phyloP scores from a whole-genome alignment of 1,140 invertebrate genomes.

The Zaprionus africanus region DNA sequence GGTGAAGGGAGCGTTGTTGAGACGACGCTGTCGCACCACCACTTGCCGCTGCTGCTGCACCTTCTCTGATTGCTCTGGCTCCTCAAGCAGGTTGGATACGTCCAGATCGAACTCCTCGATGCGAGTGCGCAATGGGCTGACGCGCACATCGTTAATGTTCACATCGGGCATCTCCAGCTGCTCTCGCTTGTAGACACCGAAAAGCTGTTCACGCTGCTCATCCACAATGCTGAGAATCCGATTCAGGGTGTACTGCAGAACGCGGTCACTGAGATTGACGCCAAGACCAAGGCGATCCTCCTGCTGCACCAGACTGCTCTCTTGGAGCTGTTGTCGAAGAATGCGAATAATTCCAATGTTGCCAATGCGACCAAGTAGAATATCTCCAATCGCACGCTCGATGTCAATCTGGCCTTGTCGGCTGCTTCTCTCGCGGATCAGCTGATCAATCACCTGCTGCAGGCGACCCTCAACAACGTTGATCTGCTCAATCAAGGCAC shows the following conservation, averaged over 20 bases:
- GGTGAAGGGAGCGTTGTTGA: constrained; percentile 88
- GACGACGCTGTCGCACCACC: constrained; percentile 83
- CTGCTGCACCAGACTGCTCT: constrained; percentile 43
- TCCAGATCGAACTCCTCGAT: constrained; percentile 66
- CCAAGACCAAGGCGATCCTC: constrained; percentile 50
- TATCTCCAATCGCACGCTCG: constrained; percentile 52
- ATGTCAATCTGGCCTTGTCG: constrained; percentile 9
- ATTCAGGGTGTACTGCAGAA: constrained; percentile 87
- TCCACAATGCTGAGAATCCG: constrained; percentile 86
- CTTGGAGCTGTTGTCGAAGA: constrained; percentile 48
- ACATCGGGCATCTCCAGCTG: constrained; percentile 86
- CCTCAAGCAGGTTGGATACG: constrained; percentile 82
- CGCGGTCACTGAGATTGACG: constrained; percentile 86
- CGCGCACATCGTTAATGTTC: constrained; percentile 86
- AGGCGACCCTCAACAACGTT: constrained; percentile 31
- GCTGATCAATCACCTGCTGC: constrained; percentile 22
- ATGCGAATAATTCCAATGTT: constrained; percentile 54
- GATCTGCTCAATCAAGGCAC: constrained; percentile 46
- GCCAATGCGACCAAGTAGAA: constrained; percentile 57
- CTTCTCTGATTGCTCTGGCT: constrained; percentile 8
- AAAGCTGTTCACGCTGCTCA: constrained; percentile 85
- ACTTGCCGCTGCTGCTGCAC: constrained; percentile 27
- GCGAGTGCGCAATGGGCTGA: constrained; percentile 84
- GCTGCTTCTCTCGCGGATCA: constrained; percentile 35
- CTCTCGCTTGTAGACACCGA: constrained; percentile 86